Evolutionary conservation across 2,888 invertebrate species (phyloP).

Genomic region (Elmis aenea): DNA sequence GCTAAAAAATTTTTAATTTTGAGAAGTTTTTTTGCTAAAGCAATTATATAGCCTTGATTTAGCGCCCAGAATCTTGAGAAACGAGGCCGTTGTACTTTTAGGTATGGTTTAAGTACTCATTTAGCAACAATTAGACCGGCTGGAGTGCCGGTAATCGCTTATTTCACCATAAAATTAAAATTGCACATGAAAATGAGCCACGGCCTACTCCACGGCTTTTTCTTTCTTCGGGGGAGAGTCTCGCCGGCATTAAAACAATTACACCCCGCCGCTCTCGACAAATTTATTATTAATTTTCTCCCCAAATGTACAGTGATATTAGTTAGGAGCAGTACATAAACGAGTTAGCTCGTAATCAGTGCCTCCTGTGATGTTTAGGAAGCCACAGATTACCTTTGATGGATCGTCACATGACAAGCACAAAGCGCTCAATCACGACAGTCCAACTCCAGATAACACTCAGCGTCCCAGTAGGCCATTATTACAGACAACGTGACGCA

Average conservation of each 20-base stretch:
- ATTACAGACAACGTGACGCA: no score
- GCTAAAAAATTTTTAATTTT: no score
- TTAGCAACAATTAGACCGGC: slow-evolving; percentile 15
- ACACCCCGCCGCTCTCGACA: no score
- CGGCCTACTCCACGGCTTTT: no score
- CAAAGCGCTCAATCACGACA: slow-evolving; percentile 13
- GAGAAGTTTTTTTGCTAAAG: no score
- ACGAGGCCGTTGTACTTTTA: slow-evolving; percentile 16
- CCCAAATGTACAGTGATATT: no score
- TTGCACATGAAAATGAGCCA: no score
- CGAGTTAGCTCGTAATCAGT: slow-evolving; percentile 15
- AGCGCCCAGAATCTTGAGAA: slow-evolving; percentile 10
- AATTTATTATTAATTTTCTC: no score
- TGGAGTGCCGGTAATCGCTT: slow-evolving; percentile 17
- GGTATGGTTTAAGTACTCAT: slow-evolving; percentile 15
- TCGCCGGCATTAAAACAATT: no score
- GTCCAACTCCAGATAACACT: slow-evolving; percentile 15
- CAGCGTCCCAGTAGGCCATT: no score
- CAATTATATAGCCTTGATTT: background rate
- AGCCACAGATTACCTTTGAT: slow-evolving; percentile 14
- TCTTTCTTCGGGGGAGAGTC: no score
- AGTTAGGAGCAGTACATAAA: no score
- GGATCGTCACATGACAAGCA: slow-evolving; percentile 17
- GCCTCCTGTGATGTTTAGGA: slow-evolving; percentile 14
- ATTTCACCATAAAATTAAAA: slow-evolving; percentile 19